Evolutionary conservation across 2,888 invertebrate genomes (phyloP).

Genomic region (Drosophila incognita): DNA sequence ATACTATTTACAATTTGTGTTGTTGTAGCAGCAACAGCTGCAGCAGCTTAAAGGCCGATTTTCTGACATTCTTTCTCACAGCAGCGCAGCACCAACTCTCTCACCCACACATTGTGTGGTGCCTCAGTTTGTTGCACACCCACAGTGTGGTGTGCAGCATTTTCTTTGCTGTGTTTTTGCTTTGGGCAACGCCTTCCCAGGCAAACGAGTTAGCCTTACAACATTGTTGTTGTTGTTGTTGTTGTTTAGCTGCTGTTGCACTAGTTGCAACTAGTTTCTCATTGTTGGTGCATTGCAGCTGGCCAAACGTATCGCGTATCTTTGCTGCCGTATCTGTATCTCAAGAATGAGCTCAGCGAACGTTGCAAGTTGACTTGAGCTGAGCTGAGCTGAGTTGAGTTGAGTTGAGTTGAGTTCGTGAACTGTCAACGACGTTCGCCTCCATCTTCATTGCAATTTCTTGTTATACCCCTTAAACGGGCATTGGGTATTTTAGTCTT

Average conservation of each 20-base stretch:
- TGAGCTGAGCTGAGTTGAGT: constrained; percentile 34
- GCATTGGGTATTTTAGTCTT: neutral
- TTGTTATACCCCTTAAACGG: constrained; percentile 11
- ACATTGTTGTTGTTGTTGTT: constrained; percentile 14
- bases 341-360: constrained; percentile 73
- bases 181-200: constrained; percentile 57
- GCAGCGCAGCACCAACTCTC: constrained; percentile 16
- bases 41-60: constrained; percentile 49
- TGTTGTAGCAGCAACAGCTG: constrained; percentile 24
- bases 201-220: constrained; percentile 50
- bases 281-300: constrained; percentile 56
- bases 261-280: constrained; percentile 79
- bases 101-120: constrained; percentile 46
- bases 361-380: constrained; percentile 14
- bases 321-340: constrained; percentile 50
- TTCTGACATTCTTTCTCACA: constrained; percentile 62
- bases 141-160: constrained; percentile 20
- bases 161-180: constrained; percentile 37
- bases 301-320: constrained; percentile 72
- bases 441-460: constrained; percentile 55
- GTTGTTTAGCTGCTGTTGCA: constrained; percentile 48
- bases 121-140: constrained; percentile 20
- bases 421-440: constrained; percentile 71
- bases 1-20: constrained; percentile 33
- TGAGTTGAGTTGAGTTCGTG: constrained; percentile 65